Evolutionary conservation across 2,797 vertebrate genomes (phyloP), one percentile per base, ranked within the genome.

Genomic region (Trachops cirrhosus): DNA sequence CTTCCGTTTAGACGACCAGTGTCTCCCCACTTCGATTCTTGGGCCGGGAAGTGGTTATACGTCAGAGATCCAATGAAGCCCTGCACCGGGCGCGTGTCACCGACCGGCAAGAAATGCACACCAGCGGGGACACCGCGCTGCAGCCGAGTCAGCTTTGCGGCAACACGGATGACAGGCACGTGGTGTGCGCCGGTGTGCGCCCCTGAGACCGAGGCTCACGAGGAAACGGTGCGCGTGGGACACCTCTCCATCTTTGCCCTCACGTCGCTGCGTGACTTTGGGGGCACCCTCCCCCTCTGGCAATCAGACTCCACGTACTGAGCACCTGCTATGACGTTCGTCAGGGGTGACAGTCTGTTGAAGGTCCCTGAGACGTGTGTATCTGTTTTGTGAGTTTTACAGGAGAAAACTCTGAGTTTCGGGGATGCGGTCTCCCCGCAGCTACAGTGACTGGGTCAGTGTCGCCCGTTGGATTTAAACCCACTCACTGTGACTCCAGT

Each of bases 111-210:
- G 85, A 54, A n/a, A 46, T 0, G 26, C 14, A 32, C 9, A 46
- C 2, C 2, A 24, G 0, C 0, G 1, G 4, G 71, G 37, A 50
- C 12, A 26, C 9, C 29, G 9, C 2, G 32, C 44, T 12, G 26
- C 8, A n/a, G 48, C 18, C 21, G 24, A 12, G 46, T 11, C 44
- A 24, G 79, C 67, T 88, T 39, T 21, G 54, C 52, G 54, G 29
- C 32, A 32, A 78, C 48, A 73, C 67, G 22, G 59, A 83, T 22
- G 24, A 46, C 5, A 57, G 80, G 57, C 18, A 5, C 57, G 74
- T 78, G 57, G 21, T 5, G 18, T 41, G 87, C 37, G 14, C 7
- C 78, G 21, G 4, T n/a, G 41, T 7, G 14, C 2, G 26, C 18
- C 79, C 21, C 48, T 37, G 39, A 84, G 19, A 48, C 16, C 14